These are phyloP conservation scores for Metallyticus violacea DNA, from an alignment of 2,888 invertebrate species.

Conservation along the genomic window DNA sequence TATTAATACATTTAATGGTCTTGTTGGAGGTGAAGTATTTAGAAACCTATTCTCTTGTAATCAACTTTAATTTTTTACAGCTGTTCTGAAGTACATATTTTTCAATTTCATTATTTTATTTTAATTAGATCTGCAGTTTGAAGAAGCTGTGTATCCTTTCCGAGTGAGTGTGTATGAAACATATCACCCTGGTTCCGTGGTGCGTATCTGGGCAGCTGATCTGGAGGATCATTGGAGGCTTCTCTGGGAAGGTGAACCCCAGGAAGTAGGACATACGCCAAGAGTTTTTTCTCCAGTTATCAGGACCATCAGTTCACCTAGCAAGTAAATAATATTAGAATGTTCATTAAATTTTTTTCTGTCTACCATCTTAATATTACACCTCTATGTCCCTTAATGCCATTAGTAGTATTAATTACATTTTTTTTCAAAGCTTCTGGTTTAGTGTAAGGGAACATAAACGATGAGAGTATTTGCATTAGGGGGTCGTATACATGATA, in stretches of 20 bases:
- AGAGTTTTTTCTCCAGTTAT: conserved; percentile 76
- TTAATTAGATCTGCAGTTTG: conserved; percentile 60
- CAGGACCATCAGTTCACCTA: conserved; percentile 54
- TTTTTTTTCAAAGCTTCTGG: no score
- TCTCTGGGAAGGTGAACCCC: conserved; percentile 73
- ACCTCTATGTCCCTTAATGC: no score
- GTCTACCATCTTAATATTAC: no score
- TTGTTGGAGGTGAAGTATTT: no score
- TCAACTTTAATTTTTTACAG: no score
- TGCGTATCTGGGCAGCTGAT: conserved; percentile 71
- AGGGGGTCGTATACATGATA: no score
- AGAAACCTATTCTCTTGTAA: no score
- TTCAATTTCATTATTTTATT: background rate
- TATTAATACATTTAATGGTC: no score
- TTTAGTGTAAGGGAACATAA: no score
- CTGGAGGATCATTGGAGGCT: conserved; percentile 61
- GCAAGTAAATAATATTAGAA: conserved; percentile 50
- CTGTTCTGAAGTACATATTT: background rate
- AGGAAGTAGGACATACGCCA: conserved; percentile 58
- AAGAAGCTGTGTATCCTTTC: conserved; percentile 63
- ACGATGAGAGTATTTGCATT: no score
- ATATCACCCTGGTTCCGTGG: conserved; percentile 80
- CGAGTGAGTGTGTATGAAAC: conserved; percentile 78
- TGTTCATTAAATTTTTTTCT: no score
- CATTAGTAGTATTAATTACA: no score